Conservation (phyloP, 2,888 invertebrate genomes). For the Troides aeacus region DNA sequence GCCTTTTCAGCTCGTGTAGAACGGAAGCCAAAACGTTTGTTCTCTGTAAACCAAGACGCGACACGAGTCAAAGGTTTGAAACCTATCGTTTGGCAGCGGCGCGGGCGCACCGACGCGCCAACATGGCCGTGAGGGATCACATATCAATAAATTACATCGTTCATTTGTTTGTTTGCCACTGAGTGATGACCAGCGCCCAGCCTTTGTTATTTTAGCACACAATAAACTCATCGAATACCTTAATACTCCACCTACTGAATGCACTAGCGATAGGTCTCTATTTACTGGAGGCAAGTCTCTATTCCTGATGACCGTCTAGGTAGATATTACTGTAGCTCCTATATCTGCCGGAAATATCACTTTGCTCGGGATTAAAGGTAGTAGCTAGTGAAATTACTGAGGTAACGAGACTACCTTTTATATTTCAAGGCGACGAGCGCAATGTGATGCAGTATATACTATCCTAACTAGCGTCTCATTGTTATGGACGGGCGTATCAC, state of each 20-base stretch:
- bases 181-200: conserved; percentile 14
- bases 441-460: too few relatives aligned
- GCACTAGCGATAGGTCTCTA: neutral
- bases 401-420: too few relatives aligned
- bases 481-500: too few relatives aligned
- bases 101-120: conserved; percentile 17
- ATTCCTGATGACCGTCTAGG: too few relatives aligned
- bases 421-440: too few relatives aligned
- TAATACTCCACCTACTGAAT: neutral
- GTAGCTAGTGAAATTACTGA: too few relatives aligned
- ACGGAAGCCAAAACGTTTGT: conserved; percentile 22
- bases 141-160: conserved; percentile 27
- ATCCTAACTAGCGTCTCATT: too few relatives aligned
- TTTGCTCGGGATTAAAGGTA: too few relatives aligned
- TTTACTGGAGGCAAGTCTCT: too few relatives aligned
- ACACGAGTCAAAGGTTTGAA: conserved; percentile 14
- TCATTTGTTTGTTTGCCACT: conserved; percentile 27
- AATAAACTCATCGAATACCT: conserved; percentile 25
- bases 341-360: too few relatives aligned
- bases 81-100: conserved; percentile 18
- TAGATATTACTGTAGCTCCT: too few relatives aligned
- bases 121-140: conserved; percentile 25
- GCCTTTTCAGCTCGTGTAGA: neutral
- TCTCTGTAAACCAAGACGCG: conserved; percentile 5
- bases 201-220: conserved; percentile 19